Evolutionary conservation across 2,888 invertebrate species (phyloP).

Genomic region (Heliothis peltigera): DNA sequence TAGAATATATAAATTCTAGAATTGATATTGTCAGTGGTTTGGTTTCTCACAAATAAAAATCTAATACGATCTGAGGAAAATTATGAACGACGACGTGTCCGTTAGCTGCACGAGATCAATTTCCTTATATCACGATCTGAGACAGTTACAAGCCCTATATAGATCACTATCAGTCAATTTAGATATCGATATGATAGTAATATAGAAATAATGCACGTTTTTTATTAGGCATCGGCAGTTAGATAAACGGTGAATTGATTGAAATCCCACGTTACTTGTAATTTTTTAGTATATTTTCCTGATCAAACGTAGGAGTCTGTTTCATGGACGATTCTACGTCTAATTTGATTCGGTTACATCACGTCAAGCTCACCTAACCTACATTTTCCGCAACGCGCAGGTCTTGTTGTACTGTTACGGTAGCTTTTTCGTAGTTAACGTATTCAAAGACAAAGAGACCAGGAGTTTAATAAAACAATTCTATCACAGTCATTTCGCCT

Average conservation of each 20-base stretch:
- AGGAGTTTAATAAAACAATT: conserved; percentile 47
- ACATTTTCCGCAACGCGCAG: conserved; percentile 52
- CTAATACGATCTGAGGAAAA: conserved; percentile 28
- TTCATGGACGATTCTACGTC: conserved; percentile 42
- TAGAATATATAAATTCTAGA: neutral
- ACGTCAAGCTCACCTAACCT: conserved; percentile 47
- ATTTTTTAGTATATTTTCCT: conserved; percentile 40
- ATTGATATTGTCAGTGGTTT: neutral
- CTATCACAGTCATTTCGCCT: conserved; percentile 38
- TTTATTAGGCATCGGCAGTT: conserved; percentile 52
- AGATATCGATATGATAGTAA: conserved; percentile 61
- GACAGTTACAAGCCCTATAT: conserved; percentile 63
- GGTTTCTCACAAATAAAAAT: conserved; percentile 24
- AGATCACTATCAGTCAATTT: conserved; percentile 62
- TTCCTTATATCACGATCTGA: conserved; percentile 60
- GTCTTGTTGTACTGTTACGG: conserved; percentile 42
- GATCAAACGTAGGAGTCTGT: conserved; percentile 40
- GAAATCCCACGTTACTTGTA: conserved; percentile 54
- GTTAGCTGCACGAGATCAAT: conserved; percentile 61
- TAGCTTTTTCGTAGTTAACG: conserved; percentile 41
- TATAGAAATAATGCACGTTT: conserved; percentile 61
- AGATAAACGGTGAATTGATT: conserved; percentile 59
- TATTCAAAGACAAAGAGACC: conserved; percentile 35
- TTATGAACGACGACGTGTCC: conserved; percentile 47
- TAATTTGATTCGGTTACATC: conserved; percentile 47